These are phyloP conservation scores for Colletes gigas DNA, from an alignment of 1,140 invertebrate species.

Conservation along the genomic window DNA sequence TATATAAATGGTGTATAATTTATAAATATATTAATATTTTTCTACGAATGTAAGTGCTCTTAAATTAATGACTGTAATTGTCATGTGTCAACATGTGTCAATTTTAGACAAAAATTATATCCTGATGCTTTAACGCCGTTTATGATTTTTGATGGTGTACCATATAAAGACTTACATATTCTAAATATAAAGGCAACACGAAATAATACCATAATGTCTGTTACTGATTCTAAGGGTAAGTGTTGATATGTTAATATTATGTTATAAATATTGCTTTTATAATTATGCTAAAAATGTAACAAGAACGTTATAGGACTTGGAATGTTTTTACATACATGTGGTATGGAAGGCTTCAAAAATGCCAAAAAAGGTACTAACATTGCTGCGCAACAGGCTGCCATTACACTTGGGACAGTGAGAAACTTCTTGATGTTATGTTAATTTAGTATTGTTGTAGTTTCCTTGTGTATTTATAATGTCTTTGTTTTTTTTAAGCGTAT, in stretches of 20 bases:
- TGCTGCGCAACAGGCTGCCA: slow-evolving; percentile 95
- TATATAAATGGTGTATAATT: not conserved
- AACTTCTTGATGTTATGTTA: not conserved
- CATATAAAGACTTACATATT: slow-evolving; percentile 91
- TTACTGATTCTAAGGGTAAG: slow-evolving; percentile 83
- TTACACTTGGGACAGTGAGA: slow-evolving; percentile 87
- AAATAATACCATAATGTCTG: slow-evolving; percentile 93
- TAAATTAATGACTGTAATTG: too few relatives aligned
- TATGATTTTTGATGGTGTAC: slow-evolving; percentile 85
- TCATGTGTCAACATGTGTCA: too few relatives aligned
- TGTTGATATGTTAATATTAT: not conserved
- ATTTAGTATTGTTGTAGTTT: not conserved
- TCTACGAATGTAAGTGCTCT: not conserved
- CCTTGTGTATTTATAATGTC: not conserved
- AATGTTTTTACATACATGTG: slow-evolving; percentile 87
- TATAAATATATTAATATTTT: not conserved
- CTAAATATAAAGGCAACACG: slow-evolving; percentile 89
- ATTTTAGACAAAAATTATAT: not conserved
- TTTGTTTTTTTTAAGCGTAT: slow-evolving; percentile 85
- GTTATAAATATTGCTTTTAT: too few relatives aligned
- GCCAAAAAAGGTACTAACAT: slow-evolving; percentile 97
- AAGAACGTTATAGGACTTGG: slow-evolving; percentile 79
- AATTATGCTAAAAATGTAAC: not conserved
- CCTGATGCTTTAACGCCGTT: not conserved
- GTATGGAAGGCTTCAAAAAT: slow-evolving; percentile 97